Conservation (phyloP, 2,113 vertebrate genomes). For the Oenanthe oenanthe region DNA sequence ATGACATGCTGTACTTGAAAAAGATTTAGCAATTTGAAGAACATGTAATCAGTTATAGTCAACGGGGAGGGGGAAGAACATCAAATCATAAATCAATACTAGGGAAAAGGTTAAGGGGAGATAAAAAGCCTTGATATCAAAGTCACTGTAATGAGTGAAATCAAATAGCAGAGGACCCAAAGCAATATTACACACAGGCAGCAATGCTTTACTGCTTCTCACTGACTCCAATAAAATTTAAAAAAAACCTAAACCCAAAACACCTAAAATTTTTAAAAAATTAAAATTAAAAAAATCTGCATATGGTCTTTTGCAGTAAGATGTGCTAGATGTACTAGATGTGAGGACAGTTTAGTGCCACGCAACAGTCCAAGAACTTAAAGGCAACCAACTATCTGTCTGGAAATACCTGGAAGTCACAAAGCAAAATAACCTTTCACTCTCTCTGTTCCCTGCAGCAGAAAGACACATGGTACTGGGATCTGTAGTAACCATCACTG, state of each 20-base stretch:
- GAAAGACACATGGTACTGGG: background rate
- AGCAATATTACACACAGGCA: background rate
- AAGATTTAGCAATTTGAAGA: background rate
- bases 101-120: conserved; percentile 9
- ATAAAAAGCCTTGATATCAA: conserved; percentile 5
- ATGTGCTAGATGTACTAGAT: too few relatives aligned
- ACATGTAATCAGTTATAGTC: background rate
- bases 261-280: background rate
- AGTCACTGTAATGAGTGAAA: background rate
- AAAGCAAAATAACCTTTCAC: background rate
- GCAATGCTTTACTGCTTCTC: background rate
- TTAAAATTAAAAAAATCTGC: background rate
- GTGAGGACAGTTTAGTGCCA: background rate
- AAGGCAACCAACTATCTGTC: background rate
- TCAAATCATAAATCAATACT: background rate
- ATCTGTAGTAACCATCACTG: background rate
- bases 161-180: background rate
- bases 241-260: background rate
- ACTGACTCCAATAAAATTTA: background rate
- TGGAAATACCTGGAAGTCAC: background rate
- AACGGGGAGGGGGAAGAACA: background rate
- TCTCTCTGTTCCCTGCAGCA: background rate
- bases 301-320: background rate
- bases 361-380: rapidly evolving
- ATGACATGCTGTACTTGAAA: background rate